Conservation (phyloP, 2,113 vertebrate genomes). For the Hipposideros armiger region DNA sequence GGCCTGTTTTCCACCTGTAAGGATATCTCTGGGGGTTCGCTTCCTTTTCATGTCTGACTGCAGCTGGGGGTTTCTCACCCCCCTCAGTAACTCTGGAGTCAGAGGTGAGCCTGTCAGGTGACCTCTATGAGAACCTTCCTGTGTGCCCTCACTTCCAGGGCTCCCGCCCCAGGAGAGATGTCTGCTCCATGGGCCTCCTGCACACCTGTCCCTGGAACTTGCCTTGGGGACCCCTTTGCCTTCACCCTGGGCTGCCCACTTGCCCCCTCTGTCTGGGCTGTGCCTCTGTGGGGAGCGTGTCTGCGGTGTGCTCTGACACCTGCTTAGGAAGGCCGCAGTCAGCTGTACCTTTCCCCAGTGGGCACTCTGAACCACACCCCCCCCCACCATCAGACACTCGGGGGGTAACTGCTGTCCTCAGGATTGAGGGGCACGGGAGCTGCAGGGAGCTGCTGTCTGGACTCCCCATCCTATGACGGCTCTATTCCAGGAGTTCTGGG, state of each 20-base stretch:
- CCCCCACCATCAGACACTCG: no score
- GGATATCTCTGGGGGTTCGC: background rate
- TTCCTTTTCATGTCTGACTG: background rate
- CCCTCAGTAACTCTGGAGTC: background rate
- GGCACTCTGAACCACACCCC: no score
- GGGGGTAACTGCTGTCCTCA: no score
- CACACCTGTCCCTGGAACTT: background rate
- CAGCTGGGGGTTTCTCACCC: background rate
- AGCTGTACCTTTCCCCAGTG: no score
- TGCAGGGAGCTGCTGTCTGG: no score
- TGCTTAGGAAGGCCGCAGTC: no score
- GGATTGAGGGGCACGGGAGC: no score
- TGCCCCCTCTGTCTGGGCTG: no score
- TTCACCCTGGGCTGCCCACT: accelerated
- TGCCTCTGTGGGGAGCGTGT: background rate
- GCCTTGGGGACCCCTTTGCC: background rate
- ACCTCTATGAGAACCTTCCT: background rate
- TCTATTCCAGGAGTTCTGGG: background rate
- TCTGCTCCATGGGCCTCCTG: background rate
- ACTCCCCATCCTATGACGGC: no score
- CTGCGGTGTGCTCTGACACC: background rate
- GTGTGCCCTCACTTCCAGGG: background rate
- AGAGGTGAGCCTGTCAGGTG: background rate
- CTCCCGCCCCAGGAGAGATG: background rate
- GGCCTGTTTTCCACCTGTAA: background rate